A percentile compares a stretch with the other conserved stretches of the same genome.
phyloP scores from a whole-genome alignment of 2,888 invertebrate genomes.

The Steinernema hermaphroditum region DNA sequence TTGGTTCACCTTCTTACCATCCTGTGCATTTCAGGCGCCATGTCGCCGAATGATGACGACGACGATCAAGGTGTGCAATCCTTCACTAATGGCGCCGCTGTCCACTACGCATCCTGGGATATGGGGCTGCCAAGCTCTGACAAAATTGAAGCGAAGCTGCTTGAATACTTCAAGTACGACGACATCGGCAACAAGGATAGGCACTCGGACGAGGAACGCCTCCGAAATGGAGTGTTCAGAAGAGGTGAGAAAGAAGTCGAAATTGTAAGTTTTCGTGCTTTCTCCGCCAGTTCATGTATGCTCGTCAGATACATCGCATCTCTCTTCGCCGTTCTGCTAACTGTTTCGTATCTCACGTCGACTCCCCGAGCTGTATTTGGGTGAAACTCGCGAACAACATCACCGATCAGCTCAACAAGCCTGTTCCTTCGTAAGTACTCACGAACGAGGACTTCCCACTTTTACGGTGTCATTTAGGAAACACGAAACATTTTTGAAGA shows the following conservation, averaged over 20 bases:
- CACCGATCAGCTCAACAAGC: background rate
- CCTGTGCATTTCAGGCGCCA: too few species aligned
- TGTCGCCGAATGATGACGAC: too few species aligned
- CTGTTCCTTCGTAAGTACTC: background rate
- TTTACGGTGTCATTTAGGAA: background rate
- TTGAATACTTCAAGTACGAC: background rate
- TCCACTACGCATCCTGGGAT: too few species aligned
- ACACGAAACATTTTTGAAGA: background rate
- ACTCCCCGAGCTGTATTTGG: conserved; percentile 35
- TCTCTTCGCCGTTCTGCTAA: conserved; percentile 19
- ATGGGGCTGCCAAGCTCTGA: too few species aligned
- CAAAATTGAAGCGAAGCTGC: too few species aligned
- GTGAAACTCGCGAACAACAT: conserved; percentile 30
- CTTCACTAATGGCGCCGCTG: too few species aligned
- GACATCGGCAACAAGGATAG: background rate
- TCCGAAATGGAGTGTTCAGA: background rate
- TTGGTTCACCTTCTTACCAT: too few species aligned
- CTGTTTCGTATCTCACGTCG: conserved; percentile 15
- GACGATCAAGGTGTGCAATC: too few species aligned
- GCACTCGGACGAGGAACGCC: background rate
- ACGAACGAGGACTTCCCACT: background rate
- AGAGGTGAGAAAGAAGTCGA: background rate
- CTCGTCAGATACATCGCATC: conserved; percentile 35
- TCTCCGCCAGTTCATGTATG: background rate
- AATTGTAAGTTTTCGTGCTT: background rate